These are phyloP conservation scores for Limnephilus lunatus DNA, from an alignment of 2,888 invertebrate species.

Conservation along the genomic window DNA sequence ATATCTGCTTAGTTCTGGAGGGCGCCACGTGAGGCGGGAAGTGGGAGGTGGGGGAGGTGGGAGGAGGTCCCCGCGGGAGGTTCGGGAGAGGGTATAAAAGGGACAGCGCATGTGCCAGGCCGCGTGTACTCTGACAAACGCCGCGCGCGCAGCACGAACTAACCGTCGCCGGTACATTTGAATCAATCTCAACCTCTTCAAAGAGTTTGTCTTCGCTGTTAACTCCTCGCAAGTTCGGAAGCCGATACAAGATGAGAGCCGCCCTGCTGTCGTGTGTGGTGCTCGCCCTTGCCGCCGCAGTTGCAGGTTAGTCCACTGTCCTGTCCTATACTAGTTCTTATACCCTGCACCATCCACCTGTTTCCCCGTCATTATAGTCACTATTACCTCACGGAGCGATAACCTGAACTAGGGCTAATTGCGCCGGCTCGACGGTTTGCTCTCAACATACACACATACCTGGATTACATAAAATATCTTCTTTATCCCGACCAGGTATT, in stretches of 20 bases:
- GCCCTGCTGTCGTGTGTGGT: constrained; percentile 76
- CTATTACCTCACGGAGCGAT: not conserved
- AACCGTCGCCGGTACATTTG: constrained; percentile 40
- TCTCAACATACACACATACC: not conserved
- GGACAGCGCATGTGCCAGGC: constrained; percentile 55
- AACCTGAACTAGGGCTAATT: not conserved
- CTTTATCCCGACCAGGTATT: not conserved
- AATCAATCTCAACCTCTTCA: constrained; percentile 12
- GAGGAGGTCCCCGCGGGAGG: constrained; percentile 69
- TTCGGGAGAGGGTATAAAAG: constrained; percentile 72
- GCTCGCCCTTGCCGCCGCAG: constrained; percentile 75
- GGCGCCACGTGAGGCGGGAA: constrained; percentile 42
- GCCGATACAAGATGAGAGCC: constrained; percentile 66
- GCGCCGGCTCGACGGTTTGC: not conserved
- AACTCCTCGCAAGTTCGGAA: constrained; percentile 67
- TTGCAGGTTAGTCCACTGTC: constrained; percentile 75
- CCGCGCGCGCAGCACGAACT: constrained; percentile 56
- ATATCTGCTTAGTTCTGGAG: constrained; percentile 22
- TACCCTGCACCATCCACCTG: not conserved
- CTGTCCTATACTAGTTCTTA: not conserved
- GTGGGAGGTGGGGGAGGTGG: constrained; percentile 74
- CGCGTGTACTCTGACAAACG: constrained; percentile 60
- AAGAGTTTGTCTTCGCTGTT: constrained; percentile 68
- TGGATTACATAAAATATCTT: not conserved
- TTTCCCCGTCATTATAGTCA: not conserved